Percentiles rank a stretch among this genome's conserved stretches.
phyloP scores from a whole-genome alignment of 1,140 invertebrate species.

The Fopius arisanus region DNA sequence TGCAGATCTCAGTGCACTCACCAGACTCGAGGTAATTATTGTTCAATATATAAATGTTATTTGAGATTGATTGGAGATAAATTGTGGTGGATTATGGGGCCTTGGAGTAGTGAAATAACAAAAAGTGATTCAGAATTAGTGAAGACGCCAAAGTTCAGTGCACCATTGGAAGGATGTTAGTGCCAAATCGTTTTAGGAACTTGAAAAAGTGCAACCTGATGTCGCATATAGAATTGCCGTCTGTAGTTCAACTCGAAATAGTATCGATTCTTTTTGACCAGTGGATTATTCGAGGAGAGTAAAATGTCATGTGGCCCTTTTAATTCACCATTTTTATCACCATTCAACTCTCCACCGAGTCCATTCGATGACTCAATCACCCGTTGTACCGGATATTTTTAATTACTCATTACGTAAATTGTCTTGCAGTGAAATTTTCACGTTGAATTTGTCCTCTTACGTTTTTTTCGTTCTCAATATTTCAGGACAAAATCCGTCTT shows the following conservation, averaged over 20 bases:
- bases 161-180: constrained; percentile 55
- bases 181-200: constrained; percentile 49
- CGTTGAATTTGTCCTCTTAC: not conserved
- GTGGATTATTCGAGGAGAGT: not conserved
- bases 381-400: constrained; percentile 13
- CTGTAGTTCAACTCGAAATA: constrained; percentile 22
- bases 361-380: no score
- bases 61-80: no score
- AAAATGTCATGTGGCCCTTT: not conserved
- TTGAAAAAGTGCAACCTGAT: constrained; percentile 44
- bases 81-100: not conserved
- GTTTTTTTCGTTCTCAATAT: constrained; percentile 49
- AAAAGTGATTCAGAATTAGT: constrained; percentile 29
- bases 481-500: constrained; percentile 97
- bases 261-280: constrained; percentile 33
- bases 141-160: constrained; percentile 58
- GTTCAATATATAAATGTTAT: no score
- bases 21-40: constrained; percentile 95
- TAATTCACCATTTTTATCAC: not conserved
- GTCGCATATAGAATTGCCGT: constrained; percentile 47
- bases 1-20: constrained; percentile 89
- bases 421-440: not conserved
- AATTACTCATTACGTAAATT: constrained; percentile 23
- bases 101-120: not conserved
- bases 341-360: no score